Percentiles rank a stretch among this genome's conserved stretches.
Evolutionary conservation across 2,888 invertebrate genomes (phyloP).

Genomic region (Spisula solida): DNA sequence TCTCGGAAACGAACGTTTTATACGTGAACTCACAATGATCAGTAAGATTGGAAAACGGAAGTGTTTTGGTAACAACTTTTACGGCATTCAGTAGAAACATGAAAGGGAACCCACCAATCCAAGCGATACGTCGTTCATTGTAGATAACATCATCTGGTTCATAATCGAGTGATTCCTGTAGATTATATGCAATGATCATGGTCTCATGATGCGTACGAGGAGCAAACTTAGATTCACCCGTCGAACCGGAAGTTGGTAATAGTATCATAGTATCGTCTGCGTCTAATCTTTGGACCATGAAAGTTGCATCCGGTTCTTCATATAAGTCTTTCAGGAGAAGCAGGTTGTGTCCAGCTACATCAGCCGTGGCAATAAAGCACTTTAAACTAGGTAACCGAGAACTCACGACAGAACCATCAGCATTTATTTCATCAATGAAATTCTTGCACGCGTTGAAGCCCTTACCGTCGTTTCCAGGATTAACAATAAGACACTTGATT

Average conservation of each 20-base stretch:
- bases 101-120: conserved; percentile 63
- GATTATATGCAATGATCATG: conserved; percentile 35
- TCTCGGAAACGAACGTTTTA: conserved; percentile 37
- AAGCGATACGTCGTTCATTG: conserved; percentile 51
- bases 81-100: conserved; percentile 53
- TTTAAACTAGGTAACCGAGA: conserved; percentile 24
- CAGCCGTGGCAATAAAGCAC: conserved; percentile 16
- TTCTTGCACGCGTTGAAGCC: conserved; percentile 45
- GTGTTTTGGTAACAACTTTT: conserved; percentile 47
- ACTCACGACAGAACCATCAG: conserved; percentile 30
- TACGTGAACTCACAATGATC: conserved; percentile 58
- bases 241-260: conserved; percentile 52
- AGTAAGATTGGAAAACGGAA: conserved; percentile 25
- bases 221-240: conserved; percentile 50
- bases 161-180: conserved; percentile 29
- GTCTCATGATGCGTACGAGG: conserved; percentile 45
- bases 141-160: conserved; percentile 46
- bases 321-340: conserved; percentile 8
- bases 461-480: conserved; percentile 22
- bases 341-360: neutral
- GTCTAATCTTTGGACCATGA: conserved; percentile 45
- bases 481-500: conserved; percentile 39
- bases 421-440: conserved; percentile 36
- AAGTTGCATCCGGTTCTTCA: neutral
- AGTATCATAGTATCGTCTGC: conserved; percentile 35